Percentiles rank a stretch among this genome's conserved stretches.
phyloP scores from a whole-genome alignment of 2,888 invertebrate genomes.

The Petrolisthes manimaculis region DNA sequence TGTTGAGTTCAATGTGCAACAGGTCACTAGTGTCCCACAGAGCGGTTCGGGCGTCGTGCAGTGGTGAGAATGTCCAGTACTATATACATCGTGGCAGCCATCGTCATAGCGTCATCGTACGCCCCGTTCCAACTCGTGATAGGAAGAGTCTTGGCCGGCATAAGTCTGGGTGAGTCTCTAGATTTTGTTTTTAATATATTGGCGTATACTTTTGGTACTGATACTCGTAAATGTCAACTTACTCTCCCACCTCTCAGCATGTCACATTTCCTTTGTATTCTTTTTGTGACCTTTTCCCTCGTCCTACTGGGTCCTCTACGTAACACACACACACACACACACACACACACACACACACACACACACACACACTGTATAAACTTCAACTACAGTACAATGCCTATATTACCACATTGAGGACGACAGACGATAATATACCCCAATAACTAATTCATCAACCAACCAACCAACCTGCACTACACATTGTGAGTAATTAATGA shows the following conservation, averaged over 20 bases:
- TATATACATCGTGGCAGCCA: background rate
- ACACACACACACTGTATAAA: background rate
- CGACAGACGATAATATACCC: background rate
- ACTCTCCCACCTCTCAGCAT: background rate
- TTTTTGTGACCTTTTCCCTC: background rate
- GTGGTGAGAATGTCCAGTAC: background rate
- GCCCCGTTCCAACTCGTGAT: background rate
- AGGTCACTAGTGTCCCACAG: background rate
- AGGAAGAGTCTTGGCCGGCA: background rate
- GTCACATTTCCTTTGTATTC: background rate
- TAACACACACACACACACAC: conserved; percentile 15
- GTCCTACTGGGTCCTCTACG: background rate
- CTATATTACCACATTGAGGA: background rate
- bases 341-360: conserved; percentile 10
- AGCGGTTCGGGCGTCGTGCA: background rate
- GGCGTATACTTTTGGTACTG: too few species aligned
- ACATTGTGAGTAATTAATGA: too few species aligned
- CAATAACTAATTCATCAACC: background rate
- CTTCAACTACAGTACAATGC: background rate
- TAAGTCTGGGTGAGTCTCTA: conserved; percentile 8
- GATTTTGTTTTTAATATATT: background rate
- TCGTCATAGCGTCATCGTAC: background rate
- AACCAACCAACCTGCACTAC: background rate
- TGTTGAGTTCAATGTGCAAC: too few species aligned
- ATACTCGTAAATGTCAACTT: background rate